Conservation (phyloP, 2,888 invertebrate genomes). For the Diplolepis rosae region DNA sequence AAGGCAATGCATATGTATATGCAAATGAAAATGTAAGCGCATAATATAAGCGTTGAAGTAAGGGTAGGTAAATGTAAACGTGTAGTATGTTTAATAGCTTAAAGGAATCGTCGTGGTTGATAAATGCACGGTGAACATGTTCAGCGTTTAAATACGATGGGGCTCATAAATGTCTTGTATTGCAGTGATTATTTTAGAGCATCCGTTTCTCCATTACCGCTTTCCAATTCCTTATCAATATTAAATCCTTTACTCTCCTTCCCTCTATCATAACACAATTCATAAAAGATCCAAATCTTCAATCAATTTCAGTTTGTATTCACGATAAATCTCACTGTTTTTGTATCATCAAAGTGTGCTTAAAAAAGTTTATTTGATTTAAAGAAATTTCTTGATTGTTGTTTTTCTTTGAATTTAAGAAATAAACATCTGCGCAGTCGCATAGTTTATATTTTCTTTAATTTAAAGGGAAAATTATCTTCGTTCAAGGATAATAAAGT, state of each 20-base stretch:
- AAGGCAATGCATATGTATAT: slow-evolving; percentile 9
- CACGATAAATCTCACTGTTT: too few relatives aligned
- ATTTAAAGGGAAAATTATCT: too few relatives aligned
- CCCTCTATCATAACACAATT: background rate
- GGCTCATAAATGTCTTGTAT: slow-evolving; percentile 19
- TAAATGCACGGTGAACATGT: slow-evolving; percentile 13
- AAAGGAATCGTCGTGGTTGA: slow-evolving; percentile 18
- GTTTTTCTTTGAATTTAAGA: too few relatives aligned
- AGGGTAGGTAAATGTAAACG: slow-evolving; percentile 17
- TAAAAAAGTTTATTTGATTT: too few relatives aligned
- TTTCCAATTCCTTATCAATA: background rate
- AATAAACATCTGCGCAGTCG: too few relatives aligned
- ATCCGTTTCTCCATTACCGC: slow-evolving; percentile 21
- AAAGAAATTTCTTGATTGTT: too few relatives aligned
- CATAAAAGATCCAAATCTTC: background rate
- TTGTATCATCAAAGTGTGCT: too few relatives aligned
- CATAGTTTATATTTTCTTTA: too few relatives aligned
- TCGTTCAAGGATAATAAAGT: too few relatives aligned
- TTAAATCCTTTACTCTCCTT: background rate
- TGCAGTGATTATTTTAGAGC: slow-evolving; percentile 17
- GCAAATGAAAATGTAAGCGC: slow-evolving; percentile 26
- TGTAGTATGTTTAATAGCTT: slow-evolving; percentile 17
- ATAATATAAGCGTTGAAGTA: slow-evolving; percentile 9
- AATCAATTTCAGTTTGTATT: too few relatives aligned
- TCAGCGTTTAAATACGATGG: slow-evolving; percentile 3